A percentile compares a stretch with the other conserved stretches of the same genome.
These are phyloP conservation scores for western clawed frog (Xenopus tropicalis) DNA, from an alignment of 2,113 vertebrate genomes.

Conservation along the genomic window UCB_Xtro_10.0 CM004447.2:13030501-13031000, in stretches of 20 bases:
- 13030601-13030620: no score
- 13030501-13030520: no score
- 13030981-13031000: conserved; percentile 78
- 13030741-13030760: conserved; percentile 54
- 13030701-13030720: conserved; percentile 10
- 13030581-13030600: no score
- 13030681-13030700: conserved; percentile 14
- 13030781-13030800: conserved; percentile 70
- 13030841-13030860: conserved; percentile 78
- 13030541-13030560: no score
- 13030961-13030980: conserved; percentile 62
- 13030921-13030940: conserved; percentile 79
- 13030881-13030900: conserved; percentile 86
- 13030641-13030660: no score
- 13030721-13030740: neutral
- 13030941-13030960: conserved; percentile 54
- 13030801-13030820: conserved; percentile 85
- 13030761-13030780: conserved; percentile 77
- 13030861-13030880: conserved; percentile 90
- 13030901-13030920: conserved; percentile 95
- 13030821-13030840: conserved; percentile 79
- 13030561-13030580: no score
- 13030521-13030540: no score
- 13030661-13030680: neutral
- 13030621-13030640: no score